These are phyloP conservation scores for Diadophis punctatus DNA, from an alignment of 2,113 vertebrate genomes.

Conservation along the genomic window DNA sequence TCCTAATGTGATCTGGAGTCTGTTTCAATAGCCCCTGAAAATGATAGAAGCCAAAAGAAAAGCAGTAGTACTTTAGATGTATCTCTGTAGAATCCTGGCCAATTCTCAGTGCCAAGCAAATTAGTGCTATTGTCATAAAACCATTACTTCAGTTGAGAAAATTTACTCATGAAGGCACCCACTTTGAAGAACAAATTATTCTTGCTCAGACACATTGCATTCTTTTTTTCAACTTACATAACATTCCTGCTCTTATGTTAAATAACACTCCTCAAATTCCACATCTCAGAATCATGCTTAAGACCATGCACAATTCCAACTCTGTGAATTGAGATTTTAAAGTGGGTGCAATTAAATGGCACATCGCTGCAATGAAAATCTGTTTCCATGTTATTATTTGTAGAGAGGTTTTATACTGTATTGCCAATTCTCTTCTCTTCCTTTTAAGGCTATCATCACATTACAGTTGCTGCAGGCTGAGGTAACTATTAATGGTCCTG, in stretches of 20 bases:
- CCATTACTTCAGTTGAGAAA: slow-evolving; percentile 23
- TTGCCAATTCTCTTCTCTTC: slow-evolving; percentile 11
- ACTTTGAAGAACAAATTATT: slow-evolving; percentile 39
- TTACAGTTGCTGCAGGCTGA: slow-evolving; percentile 41
- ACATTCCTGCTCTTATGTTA: slow-evolving; percentile 18
- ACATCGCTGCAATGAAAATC: slow-evolving; percentile 21
- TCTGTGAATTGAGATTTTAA: not conserved
- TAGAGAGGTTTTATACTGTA: slow-evolving; percentile 32
- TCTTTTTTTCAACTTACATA: slow-evolving; percentile 30
- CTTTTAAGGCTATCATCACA: not conserved
- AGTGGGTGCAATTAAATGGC: slow-evolving; percentile 1
- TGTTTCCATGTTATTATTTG: slow-evolving; percentile 32
- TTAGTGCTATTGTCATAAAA: not conserved
- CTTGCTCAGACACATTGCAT: slow-evolving; percentile 31
- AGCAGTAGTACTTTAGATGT: not conserved
- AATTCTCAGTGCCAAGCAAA: slow-evolving; percentile 23
- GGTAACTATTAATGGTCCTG: slow-evolving; percentile 35
- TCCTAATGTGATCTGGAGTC: not conserved
- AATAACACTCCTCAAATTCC: not conserved
- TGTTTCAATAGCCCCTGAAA: not conserved
- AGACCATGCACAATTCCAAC: not conserved
- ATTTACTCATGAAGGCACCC: slow-evolving; percentile 28
- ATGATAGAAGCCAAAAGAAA: not conserved
- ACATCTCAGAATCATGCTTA: not conserved
- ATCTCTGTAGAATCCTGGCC: slow-evolving; percentile 5